These are phyloP conservation scores for Ephydatia muelleri DNA, from an alignment of 37 sponge, comb jelly and placozoan species.

Conservation along the genomic window DNA sequence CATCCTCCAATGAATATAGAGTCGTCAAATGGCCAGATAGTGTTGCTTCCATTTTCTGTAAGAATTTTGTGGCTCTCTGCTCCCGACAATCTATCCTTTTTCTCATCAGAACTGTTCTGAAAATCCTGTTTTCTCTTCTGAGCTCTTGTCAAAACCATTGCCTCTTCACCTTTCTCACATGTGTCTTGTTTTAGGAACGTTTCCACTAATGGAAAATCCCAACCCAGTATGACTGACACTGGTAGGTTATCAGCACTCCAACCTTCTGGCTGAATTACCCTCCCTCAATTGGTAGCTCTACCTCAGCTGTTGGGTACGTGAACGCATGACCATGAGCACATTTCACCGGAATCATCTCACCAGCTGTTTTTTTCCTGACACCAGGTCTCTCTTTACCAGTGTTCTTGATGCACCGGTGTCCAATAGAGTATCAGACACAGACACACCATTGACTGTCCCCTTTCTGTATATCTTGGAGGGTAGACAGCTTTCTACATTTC, in stretches of 20 bases:
- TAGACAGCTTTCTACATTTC: neutral
- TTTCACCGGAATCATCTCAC: slow-evolving; percentile 2
- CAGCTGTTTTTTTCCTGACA: slow-evolving; percentile 10
- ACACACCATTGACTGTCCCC: slow-evolving; percentile 18
- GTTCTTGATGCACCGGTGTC: slow-evolving; percentile 45
- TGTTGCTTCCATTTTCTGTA: neutral
- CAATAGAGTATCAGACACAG: slow-evolving; percentile 23
- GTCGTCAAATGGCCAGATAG: neutral
- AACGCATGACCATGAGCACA: slow-evolving; percentile 45
- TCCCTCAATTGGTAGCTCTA: slow-evolving; percentile 19
- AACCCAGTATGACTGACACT: slow-evolving; percentile 33
- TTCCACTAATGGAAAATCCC: slow-evolving; percentile 37
- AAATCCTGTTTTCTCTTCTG: slow-evolving; percentile 21
- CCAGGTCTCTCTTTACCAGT: slow-evolving; percentile 35
- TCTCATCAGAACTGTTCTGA: neutral
- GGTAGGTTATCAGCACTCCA: slow-evolving; percentile 25
- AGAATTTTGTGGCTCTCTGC: slow-evolving; percentile 1
- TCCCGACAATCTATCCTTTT: neutral
- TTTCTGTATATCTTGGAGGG: slow-evolving; percentile 5
- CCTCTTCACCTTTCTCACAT: neutral
- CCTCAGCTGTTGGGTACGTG: slow-evolving; percentile 33
- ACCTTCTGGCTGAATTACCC: neutral
- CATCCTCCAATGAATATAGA: neutral
- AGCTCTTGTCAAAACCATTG: slow-evolving; percentile 16
- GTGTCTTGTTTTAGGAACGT: neutral